phyloP scores from a whole-genome alignment of 2,113 vertebrate genomes.

The Choloepus hoffmanni region DNA sequence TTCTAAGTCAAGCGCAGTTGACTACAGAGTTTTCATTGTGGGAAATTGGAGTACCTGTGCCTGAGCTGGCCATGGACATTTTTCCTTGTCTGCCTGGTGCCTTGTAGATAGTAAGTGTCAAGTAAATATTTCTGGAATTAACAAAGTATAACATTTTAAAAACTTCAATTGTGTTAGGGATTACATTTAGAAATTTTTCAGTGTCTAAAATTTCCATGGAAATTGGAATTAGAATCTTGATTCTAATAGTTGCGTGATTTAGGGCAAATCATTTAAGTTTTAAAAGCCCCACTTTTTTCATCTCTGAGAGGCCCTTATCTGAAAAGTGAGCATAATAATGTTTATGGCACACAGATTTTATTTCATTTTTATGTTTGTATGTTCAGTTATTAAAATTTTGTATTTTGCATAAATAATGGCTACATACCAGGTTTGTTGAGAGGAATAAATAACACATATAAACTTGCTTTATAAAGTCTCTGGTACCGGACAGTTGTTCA shows the following conservation, averaged over 20 bases:
- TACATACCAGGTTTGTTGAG: neutral
- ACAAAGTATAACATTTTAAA: neutral
- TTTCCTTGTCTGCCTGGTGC: neutral
- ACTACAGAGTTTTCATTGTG: neutral
- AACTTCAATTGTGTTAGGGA: neutral
- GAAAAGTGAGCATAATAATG: conserved; percentile 27
- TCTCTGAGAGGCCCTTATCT: neutral
- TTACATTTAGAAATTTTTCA: neutral
- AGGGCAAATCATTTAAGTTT: neutral
- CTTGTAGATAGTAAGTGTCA: neutral
- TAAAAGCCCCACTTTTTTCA: neutral
- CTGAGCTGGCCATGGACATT: no score
- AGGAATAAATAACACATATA: neutral
- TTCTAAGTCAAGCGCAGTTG: conserved; percentile 46
- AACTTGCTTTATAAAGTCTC: neutral
- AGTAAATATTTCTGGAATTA: neutral
- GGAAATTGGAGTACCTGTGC: neutral
- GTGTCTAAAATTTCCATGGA: neutral
- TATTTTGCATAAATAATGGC: conserved; percentile 1
- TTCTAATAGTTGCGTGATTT: neutral
- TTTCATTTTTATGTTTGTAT: conserved; percentile 47
- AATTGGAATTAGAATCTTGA: neutral
- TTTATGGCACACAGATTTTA: conserved; percentile 26
- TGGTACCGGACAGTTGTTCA: neutral
- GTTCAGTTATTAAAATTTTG: conserved; percentile 28